Conservation (phyloP, 2,888 invertebrate genomes). For the Mechanitis mazaeus region DNA sequence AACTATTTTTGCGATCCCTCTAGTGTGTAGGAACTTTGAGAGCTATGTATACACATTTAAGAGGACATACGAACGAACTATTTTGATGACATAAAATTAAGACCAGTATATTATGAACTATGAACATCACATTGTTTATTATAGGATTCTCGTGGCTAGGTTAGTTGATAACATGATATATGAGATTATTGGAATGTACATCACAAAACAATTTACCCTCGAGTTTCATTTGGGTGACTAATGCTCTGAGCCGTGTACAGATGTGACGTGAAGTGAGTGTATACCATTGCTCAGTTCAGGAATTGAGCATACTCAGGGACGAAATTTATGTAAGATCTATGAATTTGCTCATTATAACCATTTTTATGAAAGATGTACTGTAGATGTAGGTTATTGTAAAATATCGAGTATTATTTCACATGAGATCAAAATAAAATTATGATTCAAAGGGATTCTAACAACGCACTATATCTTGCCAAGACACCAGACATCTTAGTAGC, state of each 20-base stretch:
- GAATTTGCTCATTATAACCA: slow-evolving; percentile 19
- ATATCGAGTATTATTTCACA: slow-evolving; percentile 13
- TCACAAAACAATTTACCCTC: background rate
- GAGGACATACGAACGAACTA: no score
- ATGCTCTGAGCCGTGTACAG: slow-evolving; percentile 13
- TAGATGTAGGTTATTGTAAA: slow-evolving; percentile 15
- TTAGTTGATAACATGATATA: no score
- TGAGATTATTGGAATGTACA: no score
- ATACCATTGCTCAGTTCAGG: no score
- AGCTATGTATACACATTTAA: no score
- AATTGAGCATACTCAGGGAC: slow-evolving; percentile 8
- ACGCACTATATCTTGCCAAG: slow-evolving; percentile 12
- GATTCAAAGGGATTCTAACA: background rate
- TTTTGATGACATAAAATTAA: no score
- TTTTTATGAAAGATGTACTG: slow-evolving; percentile 16
- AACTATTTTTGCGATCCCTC: no score
- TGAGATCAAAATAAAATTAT: slow-evolving; percentile 7
- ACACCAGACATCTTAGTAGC: background rate
- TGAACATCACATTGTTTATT: no score
- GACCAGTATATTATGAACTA: no score
- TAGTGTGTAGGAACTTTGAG: no score
- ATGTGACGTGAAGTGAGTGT: no score
- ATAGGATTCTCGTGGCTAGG: no score
- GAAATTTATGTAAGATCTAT: slow-evolving; percentile 4
- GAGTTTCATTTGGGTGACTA: slow-evolving; percentile 20